These are phyloP conservation scores for Sebastes itinus DNA, from an alignment of 2,797 vertebrate species.

Conservation along the genomic window DNA sequence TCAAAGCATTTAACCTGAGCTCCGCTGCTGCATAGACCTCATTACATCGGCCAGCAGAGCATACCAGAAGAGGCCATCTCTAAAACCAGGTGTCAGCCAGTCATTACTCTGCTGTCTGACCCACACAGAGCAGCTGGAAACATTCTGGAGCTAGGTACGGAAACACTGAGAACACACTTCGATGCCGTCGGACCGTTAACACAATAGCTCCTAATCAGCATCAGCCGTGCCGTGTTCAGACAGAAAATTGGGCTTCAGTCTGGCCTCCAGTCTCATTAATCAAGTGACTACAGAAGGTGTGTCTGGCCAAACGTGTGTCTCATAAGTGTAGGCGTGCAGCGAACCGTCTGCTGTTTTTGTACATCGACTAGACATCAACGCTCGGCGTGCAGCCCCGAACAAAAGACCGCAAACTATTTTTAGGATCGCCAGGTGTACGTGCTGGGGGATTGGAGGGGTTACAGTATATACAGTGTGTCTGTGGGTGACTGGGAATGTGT, in stretches of 20 bases:
- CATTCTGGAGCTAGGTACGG: conserved; percentile 5
- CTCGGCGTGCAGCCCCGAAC: not conserved
- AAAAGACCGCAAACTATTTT: conserved; percentile 51
- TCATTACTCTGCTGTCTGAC: conserved; percentile 64
- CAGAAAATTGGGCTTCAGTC: conserved; percentile 53
- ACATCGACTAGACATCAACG: conserved; percentile 42
- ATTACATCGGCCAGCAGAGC: conserved; percentile 58
- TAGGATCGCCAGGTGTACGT: conserved; percentile 58
- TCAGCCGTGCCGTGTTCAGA: conserved; percentile 39
- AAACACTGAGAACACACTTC: conserved; percentile 45
- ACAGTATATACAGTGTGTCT: conserved; percentile 3
- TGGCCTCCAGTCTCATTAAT: conserved; percentile 60
- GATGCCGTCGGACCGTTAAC: not conserved
- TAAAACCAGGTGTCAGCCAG: conserved; percentile 69
- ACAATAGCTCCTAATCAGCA: conserved; percentile 46
- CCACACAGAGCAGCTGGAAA: conserved; percentile 59
- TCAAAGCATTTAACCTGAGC: conserved; percentile 73
- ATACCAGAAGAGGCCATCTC: conserved; percentile 53
- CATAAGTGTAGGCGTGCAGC: conserved; percentile 39
- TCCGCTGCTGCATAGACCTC: conserved; percentile 61
- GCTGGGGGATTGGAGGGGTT: not conserved
- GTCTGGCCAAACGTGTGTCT: conserved; percentile 51
- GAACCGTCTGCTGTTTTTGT: conserved; percentile 47
- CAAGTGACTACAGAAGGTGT: conserved; percentile 51
- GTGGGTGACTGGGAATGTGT: conserved; percentile 39